Percentiles rank a stretch among this genome's conserved stretches.
Evolutionary conservation across 2,888 invertebrate genomes (phyloP).

Genomic region (Xanthia togata): DNA sequence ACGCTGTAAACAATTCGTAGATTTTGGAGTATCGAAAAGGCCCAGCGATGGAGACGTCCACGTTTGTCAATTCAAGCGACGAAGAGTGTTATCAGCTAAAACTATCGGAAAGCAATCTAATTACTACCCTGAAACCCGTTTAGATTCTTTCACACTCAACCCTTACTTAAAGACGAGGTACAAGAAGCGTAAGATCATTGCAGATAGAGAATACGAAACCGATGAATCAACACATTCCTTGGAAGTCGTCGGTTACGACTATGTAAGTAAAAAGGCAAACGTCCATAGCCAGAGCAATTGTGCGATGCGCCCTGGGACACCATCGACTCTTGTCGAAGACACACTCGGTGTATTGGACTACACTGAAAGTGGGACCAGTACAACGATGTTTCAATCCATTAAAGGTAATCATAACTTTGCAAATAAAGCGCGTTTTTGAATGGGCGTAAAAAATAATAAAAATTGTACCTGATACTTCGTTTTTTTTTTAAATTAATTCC

Average conservation of each 20-base stretch:
- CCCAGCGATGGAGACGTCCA: constrained; percentile 25
- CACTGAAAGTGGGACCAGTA: background rate
- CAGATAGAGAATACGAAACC: background rate
- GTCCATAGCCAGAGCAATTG: background rate
- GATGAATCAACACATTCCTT: constrained; percentile 71
- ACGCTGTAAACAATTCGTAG: constrained; percentile 55
- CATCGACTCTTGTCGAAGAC: constrained; percentile 24
- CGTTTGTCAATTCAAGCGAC: constrained; percentile 71
- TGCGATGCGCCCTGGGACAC: constrained; percentile 38
- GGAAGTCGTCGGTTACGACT: constrained; percentile 73
- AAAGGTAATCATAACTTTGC: background rate
- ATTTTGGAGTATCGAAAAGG: constrained; percentile 40
- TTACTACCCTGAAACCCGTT: background rate
- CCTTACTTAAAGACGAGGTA: background rate
- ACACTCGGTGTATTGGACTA: background rate
- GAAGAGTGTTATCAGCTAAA: constrained; percentile 67
- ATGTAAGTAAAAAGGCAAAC: constrained; percentile 18
- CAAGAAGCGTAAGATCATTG: background rate
- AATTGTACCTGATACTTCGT: background rate
- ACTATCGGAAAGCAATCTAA: constrained; percentile 38
- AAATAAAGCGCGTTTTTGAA: background rate
- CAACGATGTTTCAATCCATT: background rate
- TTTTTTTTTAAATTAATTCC: background rate
- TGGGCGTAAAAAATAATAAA: constrained; percentile 10
- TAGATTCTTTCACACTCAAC: background rate